phyloP scores from a whole-genome alignment of 1,140 invertebrate genomes.

The Brachionus paranguensis region DNA sequence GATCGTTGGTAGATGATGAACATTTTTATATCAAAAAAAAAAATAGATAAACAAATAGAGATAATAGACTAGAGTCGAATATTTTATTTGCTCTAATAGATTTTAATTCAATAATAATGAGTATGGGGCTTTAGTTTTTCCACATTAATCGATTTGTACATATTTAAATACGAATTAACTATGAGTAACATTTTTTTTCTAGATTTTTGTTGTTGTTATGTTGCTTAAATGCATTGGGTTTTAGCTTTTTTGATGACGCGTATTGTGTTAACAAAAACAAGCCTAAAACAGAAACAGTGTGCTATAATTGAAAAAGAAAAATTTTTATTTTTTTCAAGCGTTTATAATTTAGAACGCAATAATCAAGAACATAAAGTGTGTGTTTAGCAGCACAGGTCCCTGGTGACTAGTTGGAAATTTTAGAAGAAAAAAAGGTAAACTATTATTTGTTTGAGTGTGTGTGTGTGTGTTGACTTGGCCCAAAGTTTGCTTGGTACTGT shows the following conservation, averaged over 20 bases:
- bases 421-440: not conserved
- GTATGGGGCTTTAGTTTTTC: not conserved
- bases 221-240: not conserved
- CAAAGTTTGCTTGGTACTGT: no score
- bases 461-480: no score
- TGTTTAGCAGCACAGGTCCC: not conserved
- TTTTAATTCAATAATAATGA: constrained; percentile 33
- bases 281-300: not conserved
- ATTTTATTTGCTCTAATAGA: not conserved
- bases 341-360: not conserved
- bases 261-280: not conserved
- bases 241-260: not conserved
- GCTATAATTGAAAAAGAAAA: not conserved
- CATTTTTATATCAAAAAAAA: not conserved
- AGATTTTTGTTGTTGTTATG: not conserved
- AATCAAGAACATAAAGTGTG: not conserved
- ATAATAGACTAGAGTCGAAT: not conserved
- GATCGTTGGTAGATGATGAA: not conserved
- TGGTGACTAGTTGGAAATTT: not conserved
- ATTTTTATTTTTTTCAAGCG: not conserved
- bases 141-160: constrained; percentile 34
- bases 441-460: no score
- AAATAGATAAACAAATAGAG: constrained; percentile 25
- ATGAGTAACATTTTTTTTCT: constrained; percentile 11
- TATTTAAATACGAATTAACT: constrained; percentile 26